Percentiles rank a stretch among this genome's conserved stretches.
Evolutionary conservation across 2,888 invertebrate genomes (phyloP).

Genomic region (Phymatocera aterrima): DNA sequence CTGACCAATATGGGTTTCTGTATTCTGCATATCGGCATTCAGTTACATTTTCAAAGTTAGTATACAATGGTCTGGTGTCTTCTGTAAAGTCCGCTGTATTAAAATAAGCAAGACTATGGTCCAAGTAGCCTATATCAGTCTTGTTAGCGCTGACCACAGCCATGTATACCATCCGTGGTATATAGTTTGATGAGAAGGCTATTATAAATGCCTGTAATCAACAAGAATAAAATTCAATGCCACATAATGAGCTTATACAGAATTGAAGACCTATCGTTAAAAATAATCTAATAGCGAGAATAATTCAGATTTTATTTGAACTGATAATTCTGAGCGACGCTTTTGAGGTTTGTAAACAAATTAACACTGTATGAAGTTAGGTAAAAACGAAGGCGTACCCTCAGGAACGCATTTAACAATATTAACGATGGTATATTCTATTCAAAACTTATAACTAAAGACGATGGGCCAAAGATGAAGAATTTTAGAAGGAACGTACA

Average conservation of each 20-base stretch:
- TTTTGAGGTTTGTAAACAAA: too few relatives aligned
- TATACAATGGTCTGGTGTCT: conserved; percentile 66
- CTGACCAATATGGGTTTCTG: conserved; percentile 49
- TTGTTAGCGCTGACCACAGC: conserved; percentile 75
- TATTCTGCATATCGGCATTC: conserved; percentile 42
- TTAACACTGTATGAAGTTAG: too few relatives aligned
- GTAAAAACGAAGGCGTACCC: too few relatives aligned
- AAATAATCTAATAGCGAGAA: background rate
- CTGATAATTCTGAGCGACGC: too few relatives aligned
- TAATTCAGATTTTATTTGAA: too few relatives aligned
- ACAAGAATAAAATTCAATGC: conserved; percentile 18
- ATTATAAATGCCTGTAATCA: conserved; percentile 84
- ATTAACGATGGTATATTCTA: background rate
- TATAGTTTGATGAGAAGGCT: conserved; percentile 90
- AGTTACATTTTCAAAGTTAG: conserved; percentile 67
- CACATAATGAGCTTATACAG: background rate
- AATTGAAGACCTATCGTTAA: background rate
- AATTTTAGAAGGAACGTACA: conserved; percentile 76
- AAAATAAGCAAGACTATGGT: conserved; percentile 83
- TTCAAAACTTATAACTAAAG: background rate
- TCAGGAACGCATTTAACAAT: too few relatives aligned
- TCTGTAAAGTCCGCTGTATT: conserved; percentile 79
- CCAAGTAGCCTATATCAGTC: conserved; percentile 81
- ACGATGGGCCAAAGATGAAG: background rate
- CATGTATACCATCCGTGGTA: conserved; percentile 85